Conservation (phyloP, 2,797 vertebrate genomes). For the Coregonus ussuriensis region DNA sequence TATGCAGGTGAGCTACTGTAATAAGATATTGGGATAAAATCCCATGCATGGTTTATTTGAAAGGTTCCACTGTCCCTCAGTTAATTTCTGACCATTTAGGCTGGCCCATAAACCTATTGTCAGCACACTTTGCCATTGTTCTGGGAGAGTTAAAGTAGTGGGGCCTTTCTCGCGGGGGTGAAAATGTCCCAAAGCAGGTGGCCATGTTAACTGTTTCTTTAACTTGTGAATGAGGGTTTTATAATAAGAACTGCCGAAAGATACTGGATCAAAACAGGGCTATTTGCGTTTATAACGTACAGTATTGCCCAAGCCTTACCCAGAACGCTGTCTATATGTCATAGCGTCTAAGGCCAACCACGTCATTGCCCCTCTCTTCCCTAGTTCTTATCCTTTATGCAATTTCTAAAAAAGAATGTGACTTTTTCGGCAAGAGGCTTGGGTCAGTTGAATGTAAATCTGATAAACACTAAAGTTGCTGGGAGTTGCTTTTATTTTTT, state of each 20-base stretch:
- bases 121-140: background rate
- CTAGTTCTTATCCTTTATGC: slow-evolving; percentile 37
- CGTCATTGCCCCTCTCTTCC: slow-evolving; percentile 13
- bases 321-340: slow-evolving; percentile 13
- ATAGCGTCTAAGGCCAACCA: slow-evolving; percentile 8
- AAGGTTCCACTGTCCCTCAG: slow-evolving; percentile 31
- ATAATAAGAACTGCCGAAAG: slow-evolving; percentile 9
- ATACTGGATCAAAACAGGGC: slow-evolving; percentile 53
- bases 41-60: slow-evolving; percentile 31
- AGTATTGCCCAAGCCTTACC: slow-evolving; percentile 5
- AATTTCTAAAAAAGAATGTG: slow-evolving; percentile 32
- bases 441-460: slow-evolving; percentile 66
- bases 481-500: slow-evolving; percentile 30
- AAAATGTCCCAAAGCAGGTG: no score
- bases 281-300: slow-evolving; percentile 24
- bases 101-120: background rate
- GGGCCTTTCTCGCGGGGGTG: background rate
- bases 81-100: slow-evolving; percentile 15
- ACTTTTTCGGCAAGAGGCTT: slow-evolving; percentile 39
- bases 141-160: background rate
- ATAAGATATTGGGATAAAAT: slow-evolving; percentile 35
- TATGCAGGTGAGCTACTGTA: slow-evolving; percentile 67
- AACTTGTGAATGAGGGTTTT: background rate
- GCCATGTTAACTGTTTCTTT: background rate
- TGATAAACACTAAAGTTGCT: slow-evolving; percentile 36